A percentile compares a stretch with the other conserved stretches of the same genome.
Evolutionary conservation across 2,797 vertebrate species (phyloP).

Genomic region (Gymnothorax javanicus): DNA sequence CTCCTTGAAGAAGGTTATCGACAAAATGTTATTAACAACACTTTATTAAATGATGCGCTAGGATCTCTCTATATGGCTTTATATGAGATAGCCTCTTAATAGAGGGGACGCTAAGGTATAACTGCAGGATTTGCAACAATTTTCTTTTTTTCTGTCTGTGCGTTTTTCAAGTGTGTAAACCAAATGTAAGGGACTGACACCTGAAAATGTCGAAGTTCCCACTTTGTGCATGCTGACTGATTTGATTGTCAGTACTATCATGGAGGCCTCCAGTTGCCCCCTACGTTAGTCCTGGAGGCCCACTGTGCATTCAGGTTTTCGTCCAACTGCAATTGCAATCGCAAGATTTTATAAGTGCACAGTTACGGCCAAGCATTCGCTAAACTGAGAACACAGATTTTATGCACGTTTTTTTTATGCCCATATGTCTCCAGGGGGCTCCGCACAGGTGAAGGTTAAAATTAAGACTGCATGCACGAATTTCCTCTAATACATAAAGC

Average conservation of each 20-base stretch:
- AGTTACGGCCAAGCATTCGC: too few species aligned
- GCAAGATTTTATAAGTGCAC: too few species aligned
- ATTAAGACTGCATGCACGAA: neutral
- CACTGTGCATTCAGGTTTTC: too few species aligned
- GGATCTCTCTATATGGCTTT: neutral
- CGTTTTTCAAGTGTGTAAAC: neutral
- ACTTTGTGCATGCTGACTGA: neutral
- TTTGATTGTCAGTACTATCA: too few species aligned
- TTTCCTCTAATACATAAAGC: neutral
- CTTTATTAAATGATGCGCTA: neutral
- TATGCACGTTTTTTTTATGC: too few species aligned
- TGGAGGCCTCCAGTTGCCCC: too few species aligned
- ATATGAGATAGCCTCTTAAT: neutral
- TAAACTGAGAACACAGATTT: too few species aligned
- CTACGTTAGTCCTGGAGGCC: too few species aligned
- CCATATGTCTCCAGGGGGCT: too few species aligned
- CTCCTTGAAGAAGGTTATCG: neutral
- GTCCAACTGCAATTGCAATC: too few species aligned
- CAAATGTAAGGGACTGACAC: neutral
- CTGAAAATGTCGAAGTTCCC: neutral
- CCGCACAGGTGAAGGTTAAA: too few species aligned
- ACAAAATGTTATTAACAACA: neutral
- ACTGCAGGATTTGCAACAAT: neutral
- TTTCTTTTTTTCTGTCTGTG: neutral
- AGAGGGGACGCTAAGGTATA: neutral